Percentiles rank a stretch among this genome's conserved stretches.
phyloP scores from a whole-genome alignment of 2,888 invertebrate genomes.

The Malthinus seriepunctatus region DNA sequence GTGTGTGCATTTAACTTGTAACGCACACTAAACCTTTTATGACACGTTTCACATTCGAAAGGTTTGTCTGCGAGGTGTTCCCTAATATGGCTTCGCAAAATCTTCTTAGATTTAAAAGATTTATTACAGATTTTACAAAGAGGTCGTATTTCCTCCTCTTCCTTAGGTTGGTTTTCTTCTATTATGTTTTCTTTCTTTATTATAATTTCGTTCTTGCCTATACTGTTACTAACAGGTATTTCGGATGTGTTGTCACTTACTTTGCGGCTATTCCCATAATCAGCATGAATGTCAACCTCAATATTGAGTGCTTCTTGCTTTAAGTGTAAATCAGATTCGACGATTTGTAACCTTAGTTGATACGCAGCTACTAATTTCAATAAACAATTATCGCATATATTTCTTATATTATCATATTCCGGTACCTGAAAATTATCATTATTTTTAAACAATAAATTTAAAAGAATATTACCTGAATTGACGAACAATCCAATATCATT shows the following conservation, averaged over 20 bases:
- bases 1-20: conserved; percentile 20
- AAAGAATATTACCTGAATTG: background rate
- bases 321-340: conserved; percentile 16
- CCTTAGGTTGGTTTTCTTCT: background rate
- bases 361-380: conserved; percentile 7
- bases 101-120: conserved; percentile 17
- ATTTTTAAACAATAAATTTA: background rate
- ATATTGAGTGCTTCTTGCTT: background rate
- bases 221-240: no score
- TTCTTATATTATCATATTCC: conserved; percentile 8
- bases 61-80: conserved; percentile 25
- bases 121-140: conserved; percentile 21
- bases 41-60: conserved; percentile 15
- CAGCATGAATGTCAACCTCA: background rate
- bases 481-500: background rate
- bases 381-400: conserved; percentile 16
- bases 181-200: background rate
- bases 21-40: conserved; percentile 21
- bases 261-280: background rate
- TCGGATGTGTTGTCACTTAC: no score
- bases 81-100: conserved; percentile 17
- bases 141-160: background rate
- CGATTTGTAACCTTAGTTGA: conserved; percentile 12
- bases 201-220: background rate
- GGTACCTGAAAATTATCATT: conserved; percentile 15